A percentile compares a stretch with the other conserved stretches of the same genome.
phyloP scores from a whole-genome alignment of 2,113 vertebrate genomes.

The Thunnus maccoyii region DNA sequence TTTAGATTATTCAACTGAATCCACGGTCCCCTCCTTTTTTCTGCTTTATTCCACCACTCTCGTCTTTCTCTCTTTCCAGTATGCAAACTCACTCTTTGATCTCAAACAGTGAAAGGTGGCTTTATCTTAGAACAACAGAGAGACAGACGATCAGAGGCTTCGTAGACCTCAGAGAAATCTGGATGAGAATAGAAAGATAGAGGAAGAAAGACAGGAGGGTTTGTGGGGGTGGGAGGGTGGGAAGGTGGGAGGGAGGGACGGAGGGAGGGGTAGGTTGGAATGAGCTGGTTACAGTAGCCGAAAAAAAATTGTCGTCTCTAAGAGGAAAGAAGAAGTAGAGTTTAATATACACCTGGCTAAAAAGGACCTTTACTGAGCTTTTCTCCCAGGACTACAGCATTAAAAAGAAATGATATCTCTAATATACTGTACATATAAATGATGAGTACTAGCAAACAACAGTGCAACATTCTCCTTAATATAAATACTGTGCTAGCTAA shows the following conservation, averaged over 20 bases:
- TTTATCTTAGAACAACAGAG: conserved; percentile 72
- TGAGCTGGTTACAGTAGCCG: conserved; percentile 3
- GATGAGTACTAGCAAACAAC: too few species aligned
- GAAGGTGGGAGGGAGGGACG: too few species aligned
- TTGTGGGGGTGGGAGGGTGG: not conserved
- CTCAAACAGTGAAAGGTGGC: conserved; percentile 68
- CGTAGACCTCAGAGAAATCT: conserved; percentile 50
- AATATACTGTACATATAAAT: too few species aligned
- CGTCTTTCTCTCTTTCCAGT: conserved; percentile 52
- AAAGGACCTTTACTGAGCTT: not conserved
- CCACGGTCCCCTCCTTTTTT: conserved; percentile 31
- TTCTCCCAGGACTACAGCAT: not conserved
- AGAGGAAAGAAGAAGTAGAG: not conserved
- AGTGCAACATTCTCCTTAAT: not conserved
- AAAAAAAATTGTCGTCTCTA: not conserved
- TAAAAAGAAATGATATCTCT: not conserved
- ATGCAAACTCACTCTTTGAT: conserved; percentile 80
- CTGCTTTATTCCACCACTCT: conserved; percentile 42
- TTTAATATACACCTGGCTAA: not conserved
- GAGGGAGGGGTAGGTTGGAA: not conserved
- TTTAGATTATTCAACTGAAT: conserved; percentile 71
- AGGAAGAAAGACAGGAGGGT: not conserved
- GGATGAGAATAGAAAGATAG: conserved; percentile 33
- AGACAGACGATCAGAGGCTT: conserved; percentile 67
- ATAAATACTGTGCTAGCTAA: not conserved